These are phyloP conservation scores for Eidolon dupreanum DNA, from an alignment of 2,797 vertebrate species.

Conservation along the genomic window DNA sequence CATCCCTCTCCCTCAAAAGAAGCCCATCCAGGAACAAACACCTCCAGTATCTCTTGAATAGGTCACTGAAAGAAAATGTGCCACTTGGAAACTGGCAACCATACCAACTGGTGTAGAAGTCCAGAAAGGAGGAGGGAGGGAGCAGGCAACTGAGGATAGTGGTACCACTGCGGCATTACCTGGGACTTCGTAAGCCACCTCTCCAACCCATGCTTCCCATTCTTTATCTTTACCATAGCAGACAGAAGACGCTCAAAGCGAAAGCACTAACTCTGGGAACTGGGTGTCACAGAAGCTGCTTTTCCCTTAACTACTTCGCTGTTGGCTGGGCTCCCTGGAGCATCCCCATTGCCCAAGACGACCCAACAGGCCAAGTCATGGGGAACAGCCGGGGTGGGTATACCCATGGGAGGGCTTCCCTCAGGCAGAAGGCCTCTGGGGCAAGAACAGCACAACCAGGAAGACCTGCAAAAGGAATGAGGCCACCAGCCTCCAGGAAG, in stretches of 20 bases:
- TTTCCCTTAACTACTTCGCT: neutral
- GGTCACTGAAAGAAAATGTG: neutral
- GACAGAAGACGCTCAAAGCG: neutral
- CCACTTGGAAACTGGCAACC: neutral
- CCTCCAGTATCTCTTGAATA: neutral
- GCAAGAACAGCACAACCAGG: neutral
- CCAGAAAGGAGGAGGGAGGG: neutral
- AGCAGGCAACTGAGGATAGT: neutral
- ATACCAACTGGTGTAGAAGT: neutral
- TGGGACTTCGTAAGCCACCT: neutral
- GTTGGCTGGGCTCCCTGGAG: neutral
- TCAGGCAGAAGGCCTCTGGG: neutral
- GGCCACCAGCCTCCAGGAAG: neutral
- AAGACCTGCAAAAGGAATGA: neutral
- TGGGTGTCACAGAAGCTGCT: neutral
- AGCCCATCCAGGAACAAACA: neutral
- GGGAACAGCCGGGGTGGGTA: neutral
- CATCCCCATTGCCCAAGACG: neutral
- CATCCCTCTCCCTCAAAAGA: neutral
- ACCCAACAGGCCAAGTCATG: neutral
- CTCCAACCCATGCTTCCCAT: neutral
- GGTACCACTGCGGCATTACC: neutral
- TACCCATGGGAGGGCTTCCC: neutral
- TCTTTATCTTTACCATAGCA: neutral
- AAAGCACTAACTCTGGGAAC: neutral